Conservation (phyloP, 2,113 vertebrate species). For the Platysteira castanea region DNA sequence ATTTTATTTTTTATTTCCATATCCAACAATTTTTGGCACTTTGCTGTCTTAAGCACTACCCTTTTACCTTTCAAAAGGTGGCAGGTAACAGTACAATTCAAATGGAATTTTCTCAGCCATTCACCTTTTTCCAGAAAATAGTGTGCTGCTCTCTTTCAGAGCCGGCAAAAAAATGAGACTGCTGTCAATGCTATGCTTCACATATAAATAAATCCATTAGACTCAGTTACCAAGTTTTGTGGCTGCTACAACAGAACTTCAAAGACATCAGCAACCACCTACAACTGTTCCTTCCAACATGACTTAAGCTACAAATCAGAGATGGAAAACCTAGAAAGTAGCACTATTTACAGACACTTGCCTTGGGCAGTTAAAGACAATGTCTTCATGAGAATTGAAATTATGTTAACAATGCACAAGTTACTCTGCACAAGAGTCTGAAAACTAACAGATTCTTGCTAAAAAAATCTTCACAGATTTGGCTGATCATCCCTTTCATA, state of each 20-base stretch:
- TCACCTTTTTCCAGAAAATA: not conserved
- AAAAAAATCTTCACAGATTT: not conserved
- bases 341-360: not conserved
- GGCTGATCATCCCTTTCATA: not conserved
- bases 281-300: not conserved
- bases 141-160: not conserved
- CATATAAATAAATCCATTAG: not conserved
- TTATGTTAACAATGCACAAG: rapidly evolving
- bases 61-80: not conserved
- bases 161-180: not conserved
- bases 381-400: not conserved
- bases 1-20: not conserved
- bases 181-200: not conserved
- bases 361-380: not conserved
- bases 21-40: not conserved
- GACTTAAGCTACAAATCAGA: not conserved
- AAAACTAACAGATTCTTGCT: not conserved
- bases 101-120: not conserved
- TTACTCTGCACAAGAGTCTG: not conserved
- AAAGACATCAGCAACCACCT: not conserved
- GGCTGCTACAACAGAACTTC: not conserved
- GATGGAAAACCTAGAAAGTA: not conserved
- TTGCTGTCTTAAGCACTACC: not conserved
- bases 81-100: not conserved
- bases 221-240: not conserved